These are phyloP conservation scores for Protodeltote pygarga DNA, from an alignment of 2,888 invertebrate genomes.

Conservation along the genomic window DNA sequence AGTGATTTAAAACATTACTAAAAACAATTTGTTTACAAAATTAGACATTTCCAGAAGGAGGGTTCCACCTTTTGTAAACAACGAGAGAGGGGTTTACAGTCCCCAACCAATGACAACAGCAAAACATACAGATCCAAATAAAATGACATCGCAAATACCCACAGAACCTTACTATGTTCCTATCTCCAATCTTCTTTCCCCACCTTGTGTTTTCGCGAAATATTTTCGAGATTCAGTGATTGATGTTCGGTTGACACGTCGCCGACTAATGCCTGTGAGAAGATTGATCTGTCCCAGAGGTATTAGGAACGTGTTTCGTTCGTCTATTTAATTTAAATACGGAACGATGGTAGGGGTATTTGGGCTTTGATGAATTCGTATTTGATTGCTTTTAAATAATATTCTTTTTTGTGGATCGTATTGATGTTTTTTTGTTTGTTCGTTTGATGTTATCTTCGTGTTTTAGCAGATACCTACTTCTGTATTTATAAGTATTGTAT, in stretches of 20 bases:
- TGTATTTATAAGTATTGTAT: too few species aligned
- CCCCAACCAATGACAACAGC: too few species aligned
- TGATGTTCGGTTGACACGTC: slow-evolving; percentile 76
- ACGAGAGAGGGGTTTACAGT: too few species aligned
- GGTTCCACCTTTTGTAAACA: too few species aligned
- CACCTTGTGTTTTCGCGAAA: slow-evolving; percentile 69
- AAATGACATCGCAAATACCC: background rate
- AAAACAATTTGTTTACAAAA: too few species aligned
- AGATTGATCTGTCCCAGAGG: slow-evolving; percentile 74
- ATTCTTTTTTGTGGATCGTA: slow-evolving; percentile 2
- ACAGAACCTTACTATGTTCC: slow-evolving; percentile 29
- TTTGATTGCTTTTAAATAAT: slow-evolving; percentile 41
- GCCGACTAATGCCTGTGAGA: slow-evolving; percentile 66
- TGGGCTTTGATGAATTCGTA: slow-evolving; percentile 47
- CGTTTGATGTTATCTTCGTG: background rate
- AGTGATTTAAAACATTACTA: too few species aligned
- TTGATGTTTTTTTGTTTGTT: slow-evolving; percentile 4
- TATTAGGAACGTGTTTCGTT: slow-evolving; percentile 52
- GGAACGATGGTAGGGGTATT: slow-evolving; percentile 23
- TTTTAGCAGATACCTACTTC: background rate
- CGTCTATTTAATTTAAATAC: slow-evolving; percentile 57
- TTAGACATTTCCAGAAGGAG: too few species aligned
- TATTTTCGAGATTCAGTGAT: slow-evolving; percentile 72
- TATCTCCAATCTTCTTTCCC: slow-evolving; percentile 39
- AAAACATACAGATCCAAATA: background rate